Evolutionary conservation across 2,113 vertebrate species (phyloP).

Genomic region (Oryzias melastigma): DNA sequence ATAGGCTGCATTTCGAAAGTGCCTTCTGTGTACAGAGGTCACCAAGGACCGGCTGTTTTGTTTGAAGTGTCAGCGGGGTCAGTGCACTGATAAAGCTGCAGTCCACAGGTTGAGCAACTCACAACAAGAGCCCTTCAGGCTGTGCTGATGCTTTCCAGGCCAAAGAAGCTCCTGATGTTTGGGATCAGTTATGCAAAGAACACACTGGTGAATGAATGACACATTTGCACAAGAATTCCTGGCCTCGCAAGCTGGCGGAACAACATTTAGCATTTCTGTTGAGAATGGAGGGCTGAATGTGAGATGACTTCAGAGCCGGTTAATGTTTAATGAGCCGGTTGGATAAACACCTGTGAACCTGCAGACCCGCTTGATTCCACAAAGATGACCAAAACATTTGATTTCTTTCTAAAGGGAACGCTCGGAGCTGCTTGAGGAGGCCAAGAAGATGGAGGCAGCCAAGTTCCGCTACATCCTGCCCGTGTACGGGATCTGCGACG

Average conservation of each 20-base stretch:
- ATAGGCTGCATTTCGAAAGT: slow-evolving; percentile 25
- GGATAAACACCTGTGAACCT: neutral
- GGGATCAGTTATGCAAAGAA: neutral
- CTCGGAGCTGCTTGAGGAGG: slow-evolving; percentile 90
- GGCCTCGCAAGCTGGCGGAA: neutral
- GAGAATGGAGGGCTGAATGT: slow-evolving; percentile 20
- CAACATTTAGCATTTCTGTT: slow-evolving; percentile 15
- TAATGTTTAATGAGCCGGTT: slow-evolving; percentile 28
- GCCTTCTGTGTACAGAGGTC: slow-evolving; percentile 26
- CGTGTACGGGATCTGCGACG: slow-evolving; percentile 92
- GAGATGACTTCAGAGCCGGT: slow-evolving; percentile 8
- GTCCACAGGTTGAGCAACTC: slow-evolving; percentile 57
- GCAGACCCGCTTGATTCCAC: neutral
- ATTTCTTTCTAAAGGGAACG: slow-evolving; percentile 80
- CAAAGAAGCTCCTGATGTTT: neutral
- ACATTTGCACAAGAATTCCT: slow-evolving; percentile 4
- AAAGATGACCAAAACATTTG: neutral
- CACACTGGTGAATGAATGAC: slow-evolving; percentile 13
- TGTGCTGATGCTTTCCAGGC: slow-evolving; percentile 33
- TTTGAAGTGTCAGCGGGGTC: slow-evolving; percentile 39
- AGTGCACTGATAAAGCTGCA: slow-evolving; percentile 48
- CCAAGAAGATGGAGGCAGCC: slow-evolving; percentile 97
- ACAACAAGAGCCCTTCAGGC: slow-evolving; percentile 38
- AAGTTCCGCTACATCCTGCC: slow-evolving; percentile 96
- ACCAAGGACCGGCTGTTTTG: slow-evolving; percentile 32